Evolutionary conservation across 2,113 vertebrate genomes (phyloP).

Genomic region (Cathartes aura): DNA sequence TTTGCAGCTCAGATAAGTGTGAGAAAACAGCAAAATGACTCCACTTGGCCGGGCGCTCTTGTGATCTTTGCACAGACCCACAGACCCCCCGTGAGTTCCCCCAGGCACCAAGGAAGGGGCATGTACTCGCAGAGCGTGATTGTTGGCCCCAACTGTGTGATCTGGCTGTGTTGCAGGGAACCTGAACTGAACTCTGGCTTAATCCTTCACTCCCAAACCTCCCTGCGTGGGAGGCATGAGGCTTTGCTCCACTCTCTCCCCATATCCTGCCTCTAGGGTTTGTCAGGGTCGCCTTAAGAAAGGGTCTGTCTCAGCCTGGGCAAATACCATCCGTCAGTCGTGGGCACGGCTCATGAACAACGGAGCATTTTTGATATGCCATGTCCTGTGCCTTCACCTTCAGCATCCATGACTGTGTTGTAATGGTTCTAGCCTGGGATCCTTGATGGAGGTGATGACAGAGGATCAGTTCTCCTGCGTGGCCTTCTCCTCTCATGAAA

Average conservation of each 20-base stretch:
- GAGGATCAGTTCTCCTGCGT: not conserved
- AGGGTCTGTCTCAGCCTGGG: not conserved
- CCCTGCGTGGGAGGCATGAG: not conserved
- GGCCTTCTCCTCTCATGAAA: not conserved
- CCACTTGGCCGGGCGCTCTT: not conserved
- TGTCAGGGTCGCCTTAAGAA: not conserved
- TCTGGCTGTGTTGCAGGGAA: not conserved
- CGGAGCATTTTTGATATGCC: accelerated
- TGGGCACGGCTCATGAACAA: not conserved
- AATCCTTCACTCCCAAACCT: not conserved
- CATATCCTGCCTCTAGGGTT: not conserved
- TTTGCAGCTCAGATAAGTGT: not conserved
- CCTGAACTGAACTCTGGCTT: not conserved
- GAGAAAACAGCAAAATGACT: not conserved
- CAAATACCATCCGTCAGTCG: accelerated
- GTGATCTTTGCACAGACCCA: not conserved
- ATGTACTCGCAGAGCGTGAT: accelerated
- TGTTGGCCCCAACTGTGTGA: not conserved
- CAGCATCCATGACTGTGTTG: not conserved
- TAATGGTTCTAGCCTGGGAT: not conserved
- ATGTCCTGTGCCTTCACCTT: not conserved
- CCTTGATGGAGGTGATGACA: not conserved
- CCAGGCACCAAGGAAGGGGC: not conserved
- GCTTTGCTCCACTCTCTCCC: not conserved
- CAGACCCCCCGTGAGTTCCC: not conserved